Percentiles rank a stretch among this genome's conserved stretches.
phyloP scores from a whole-genome alignment of 2,888 invertebrate species.

The Tryphoninae sp. region DNA sequence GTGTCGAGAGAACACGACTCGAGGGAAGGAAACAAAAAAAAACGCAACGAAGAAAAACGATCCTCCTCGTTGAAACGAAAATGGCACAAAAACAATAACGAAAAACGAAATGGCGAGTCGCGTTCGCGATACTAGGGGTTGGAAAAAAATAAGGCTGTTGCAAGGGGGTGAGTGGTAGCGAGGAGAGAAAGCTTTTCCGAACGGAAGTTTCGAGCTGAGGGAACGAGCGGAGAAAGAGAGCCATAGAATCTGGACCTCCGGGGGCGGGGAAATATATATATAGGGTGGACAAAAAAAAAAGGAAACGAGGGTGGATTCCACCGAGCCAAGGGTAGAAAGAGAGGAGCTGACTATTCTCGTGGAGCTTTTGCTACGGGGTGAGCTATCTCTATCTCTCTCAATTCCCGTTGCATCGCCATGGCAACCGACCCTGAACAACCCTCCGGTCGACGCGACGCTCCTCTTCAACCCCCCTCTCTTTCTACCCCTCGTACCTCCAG shows the following conservation, averaged over 20 bases:
- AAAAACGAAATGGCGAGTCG: constrained; percentile 53
- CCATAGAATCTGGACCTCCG: constrained; percentile 56
- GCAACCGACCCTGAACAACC: constrained; percentile 79
- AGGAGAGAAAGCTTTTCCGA: constrained; percentile 50
- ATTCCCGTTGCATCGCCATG: constrained; percentile 75
- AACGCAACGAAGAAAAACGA: constrained; percentile 32
- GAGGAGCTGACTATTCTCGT: constrained; percentile 55
- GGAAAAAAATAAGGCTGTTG: constrained; percentile 55
- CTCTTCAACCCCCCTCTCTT: constrained; percentile 42
- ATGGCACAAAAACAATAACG: constrained; percentile 55
- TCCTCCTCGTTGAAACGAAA: constrained; percentile 57
- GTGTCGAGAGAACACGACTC: constrained; percentile 51
- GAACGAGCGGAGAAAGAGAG: constrained; percentile 68
- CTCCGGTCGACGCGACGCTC: constrained; percentile 75
- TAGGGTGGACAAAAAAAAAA: constrained; percentile 57
- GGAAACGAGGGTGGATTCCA: constrained; percentile 62
- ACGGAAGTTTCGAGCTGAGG: constrained; percentile 49
- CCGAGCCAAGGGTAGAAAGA: constrained; percentile 42
- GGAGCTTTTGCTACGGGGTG: constrained; percentile 69
- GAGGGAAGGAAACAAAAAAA: constrained; percentile 63
- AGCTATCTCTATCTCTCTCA: constrained; percentile 62
- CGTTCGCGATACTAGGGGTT: constrained; percentile 33
- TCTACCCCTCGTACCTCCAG: not conserved
- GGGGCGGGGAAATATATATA: constrained; percentile 19
- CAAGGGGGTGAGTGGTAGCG: constrained; percentile 18